phyloP scores from a whole-genome alignment of 2,113 vertebrate species.

The Mungos mungo region DNA sequence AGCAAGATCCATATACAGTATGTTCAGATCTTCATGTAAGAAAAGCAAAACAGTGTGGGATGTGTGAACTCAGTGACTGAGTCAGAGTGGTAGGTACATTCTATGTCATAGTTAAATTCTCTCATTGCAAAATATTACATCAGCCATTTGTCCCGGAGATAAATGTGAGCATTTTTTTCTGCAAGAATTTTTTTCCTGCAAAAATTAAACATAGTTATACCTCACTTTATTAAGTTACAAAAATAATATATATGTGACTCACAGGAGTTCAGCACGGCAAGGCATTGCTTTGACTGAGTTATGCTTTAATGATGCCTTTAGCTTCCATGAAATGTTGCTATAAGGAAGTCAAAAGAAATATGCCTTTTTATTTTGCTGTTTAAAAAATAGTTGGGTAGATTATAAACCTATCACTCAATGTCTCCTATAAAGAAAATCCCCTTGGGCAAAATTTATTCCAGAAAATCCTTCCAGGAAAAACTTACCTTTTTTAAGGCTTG shows the following conservation, averaged over 20 bases:
- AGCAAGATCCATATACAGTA: background rate
- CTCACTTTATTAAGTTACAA: conserved; percentile 35
- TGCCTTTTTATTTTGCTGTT: background rate
- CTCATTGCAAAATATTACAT: background rate
- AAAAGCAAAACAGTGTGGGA: background rate
- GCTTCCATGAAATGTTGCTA: background rate
- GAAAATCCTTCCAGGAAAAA: background rate
- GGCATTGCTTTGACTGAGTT: conserved; percentile 20
- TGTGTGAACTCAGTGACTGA: background rate
- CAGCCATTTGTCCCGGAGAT: background rate
- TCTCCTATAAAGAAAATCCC: background rate
- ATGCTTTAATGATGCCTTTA: conserved; percentile 18
- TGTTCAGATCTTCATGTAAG: background rate
- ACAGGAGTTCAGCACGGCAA: background rate
- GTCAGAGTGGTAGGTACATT: background rate
- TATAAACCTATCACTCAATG: background rate
- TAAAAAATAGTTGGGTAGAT: conserved; percentile 19
- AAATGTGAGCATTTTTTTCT: conserved; percentile 30
- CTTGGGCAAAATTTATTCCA: background rate
- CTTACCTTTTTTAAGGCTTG: background rate
- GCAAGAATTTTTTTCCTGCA: conserved; percentile 7
- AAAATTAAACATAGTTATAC: conserved; percentile 31
- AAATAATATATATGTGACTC: background rate
- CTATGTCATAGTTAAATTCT: background rate
- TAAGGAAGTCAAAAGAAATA: conserved; percentile 42